Conservation (phyloP, 1,140 invertebrate genomes). For the Ylistrum balloti region DNA sequence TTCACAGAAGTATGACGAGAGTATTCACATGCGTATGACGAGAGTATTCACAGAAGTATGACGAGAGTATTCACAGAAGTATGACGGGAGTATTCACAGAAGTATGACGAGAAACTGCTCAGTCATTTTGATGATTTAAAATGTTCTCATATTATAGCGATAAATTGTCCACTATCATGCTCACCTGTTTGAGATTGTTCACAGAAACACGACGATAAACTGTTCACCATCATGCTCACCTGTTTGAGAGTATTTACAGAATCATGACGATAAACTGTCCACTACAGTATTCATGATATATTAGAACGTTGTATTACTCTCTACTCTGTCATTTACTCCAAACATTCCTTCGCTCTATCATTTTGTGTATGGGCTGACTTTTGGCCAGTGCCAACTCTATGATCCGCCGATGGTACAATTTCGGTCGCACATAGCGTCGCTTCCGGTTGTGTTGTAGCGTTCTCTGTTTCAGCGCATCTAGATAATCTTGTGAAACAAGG, state of each 20-base stretch:
- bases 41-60: too few species aligned
- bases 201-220: background rate
- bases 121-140: too few species aligned
- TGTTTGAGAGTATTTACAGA: background rate
- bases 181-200: background rate
- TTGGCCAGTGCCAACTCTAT: background rate
- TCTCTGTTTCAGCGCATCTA: conserved; percentile 46
- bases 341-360: background rate
- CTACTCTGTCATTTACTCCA: background rate
- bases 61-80: background rate
- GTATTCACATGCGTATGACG: too few species aligned
- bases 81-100: too few species aligned
- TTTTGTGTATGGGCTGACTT: conserved; percentile 26
- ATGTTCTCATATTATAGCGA: too few species aligned
- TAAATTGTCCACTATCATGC: background rate
- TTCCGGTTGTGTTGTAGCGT: conserved; percentile 34
- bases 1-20: too few species aligned
- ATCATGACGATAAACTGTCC: background rate
- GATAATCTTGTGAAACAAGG: conserved; percentile 56
- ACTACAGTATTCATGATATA: background rate
- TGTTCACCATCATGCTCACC: background rate
- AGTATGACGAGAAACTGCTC: too few species aligned
- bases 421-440: background rate
- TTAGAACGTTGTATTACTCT: background rate
- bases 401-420: background rate